Evolutionary conservation across 2,797 vertebrate species (phyloP).

Genomic region (Poeciliopsis turneri): DNA sequence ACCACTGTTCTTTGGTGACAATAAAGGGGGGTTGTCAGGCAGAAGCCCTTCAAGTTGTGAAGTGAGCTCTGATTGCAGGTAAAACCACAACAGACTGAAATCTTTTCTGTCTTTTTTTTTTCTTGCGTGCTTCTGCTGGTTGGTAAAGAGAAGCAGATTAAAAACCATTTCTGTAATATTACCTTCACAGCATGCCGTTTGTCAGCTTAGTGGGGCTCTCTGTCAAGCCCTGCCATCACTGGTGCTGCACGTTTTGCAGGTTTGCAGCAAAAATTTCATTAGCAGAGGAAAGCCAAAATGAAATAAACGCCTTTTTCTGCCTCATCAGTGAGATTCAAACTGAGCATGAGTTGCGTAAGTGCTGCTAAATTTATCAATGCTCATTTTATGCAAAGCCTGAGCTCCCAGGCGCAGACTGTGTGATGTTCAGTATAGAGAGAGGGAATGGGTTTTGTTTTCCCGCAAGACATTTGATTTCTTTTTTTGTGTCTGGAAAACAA

Average conservation of each 20-base stretch:
- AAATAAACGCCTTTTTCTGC: slow-evolving; percentile 73
- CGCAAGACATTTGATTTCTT: slow-evolving; percentile 70
- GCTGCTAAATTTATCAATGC: slow-evolving; percentile 83
- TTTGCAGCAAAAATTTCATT: slow-evolving; percentile 65
- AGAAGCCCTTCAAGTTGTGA: background rate
- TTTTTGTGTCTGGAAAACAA: slow-evolving; percentile 67
- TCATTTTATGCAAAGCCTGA: slow-evolving; percentile 81
- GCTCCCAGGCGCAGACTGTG: slow-evolving; percentile 71
- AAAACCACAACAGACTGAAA: slow-evolving; percentile 29
- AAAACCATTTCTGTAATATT: slow-evolving; percentile 47
- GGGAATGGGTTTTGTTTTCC: slow-evolving; percentile 72
- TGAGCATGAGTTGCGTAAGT: slow-evolving; percentile 78
- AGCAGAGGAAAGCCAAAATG: slow-evolving; percentile 51
- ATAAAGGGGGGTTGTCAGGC: background rate
- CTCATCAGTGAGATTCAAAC: slow-evolving; percentile 82
- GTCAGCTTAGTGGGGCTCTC: slow-evolving; percentile 37
- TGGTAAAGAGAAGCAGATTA: background rate
- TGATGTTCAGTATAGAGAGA: slow-evolving; percentile 61
- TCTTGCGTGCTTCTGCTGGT: slow-evolving; percentile 21
- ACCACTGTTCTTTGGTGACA: slow-evolving; percentile 33
- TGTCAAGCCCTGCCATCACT: slow-evolving; percentile 25
- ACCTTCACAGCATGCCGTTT: slow-evolving; percentile 37
- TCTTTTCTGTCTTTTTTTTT: slow-evolving; percentile 37
- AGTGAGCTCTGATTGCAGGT: slow-evolving; percentile 12
- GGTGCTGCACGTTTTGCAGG: slow-evolving; percentile 56